These are phyloP conservation scores for Pristionchus exspectatus DNA, from an alignment of 2,888 invertebrate genomes.

Conservation along the genomic window DNA sequence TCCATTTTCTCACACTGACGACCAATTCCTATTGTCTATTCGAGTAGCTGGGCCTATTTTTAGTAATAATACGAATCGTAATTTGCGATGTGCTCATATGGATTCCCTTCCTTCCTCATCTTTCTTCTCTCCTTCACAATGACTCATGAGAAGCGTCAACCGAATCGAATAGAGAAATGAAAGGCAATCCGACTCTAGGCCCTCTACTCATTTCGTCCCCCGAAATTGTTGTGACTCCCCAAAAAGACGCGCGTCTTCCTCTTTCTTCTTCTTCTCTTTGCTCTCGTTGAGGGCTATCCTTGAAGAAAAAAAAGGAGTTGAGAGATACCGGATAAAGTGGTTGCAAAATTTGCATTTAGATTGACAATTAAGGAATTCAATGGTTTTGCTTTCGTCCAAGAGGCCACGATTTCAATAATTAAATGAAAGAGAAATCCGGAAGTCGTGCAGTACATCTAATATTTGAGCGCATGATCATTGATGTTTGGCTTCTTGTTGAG, in stretches of 20 bases:
- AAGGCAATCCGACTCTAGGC: neutral
- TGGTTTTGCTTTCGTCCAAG: no score
- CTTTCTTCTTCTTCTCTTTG: neutral
- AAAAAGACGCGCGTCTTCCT: neutral
- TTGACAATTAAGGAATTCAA: neutral
- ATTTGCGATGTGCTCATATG: neutral
- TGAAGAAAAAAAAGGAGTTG: neutral
- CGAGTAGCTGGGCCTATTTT: neutral
- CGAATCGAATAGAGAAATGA: neutral
- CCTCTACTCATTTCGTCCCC: neutral
- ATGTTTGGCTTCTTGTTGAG: neutral
- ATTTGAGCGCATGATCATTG: no score
- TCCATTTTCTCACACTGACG: neutral
- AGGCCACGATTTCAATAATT: no score
- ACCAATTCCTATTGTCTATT: neutral
- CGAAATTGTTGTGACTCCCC: constrained; percentile 13
- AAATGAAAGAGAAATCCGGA: no score
- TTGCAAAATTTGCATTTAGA: neutral
- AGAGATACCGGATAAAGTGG: neutral
- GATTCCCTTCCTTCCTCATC: neutral
- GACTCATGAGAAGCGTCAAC: neutral
- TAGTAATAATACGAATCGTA: neutral
- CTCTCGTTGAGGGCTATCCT: neutral
- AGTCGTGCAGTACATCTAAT: no score
- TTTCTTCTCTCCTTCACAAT: neutral